Percentiles rank a stretch among this genome's conserved stretches.
phyloP scores from a whole-genome alignment of 2,797 vertebrate species.

The Garrulus glandarius region DNA sequence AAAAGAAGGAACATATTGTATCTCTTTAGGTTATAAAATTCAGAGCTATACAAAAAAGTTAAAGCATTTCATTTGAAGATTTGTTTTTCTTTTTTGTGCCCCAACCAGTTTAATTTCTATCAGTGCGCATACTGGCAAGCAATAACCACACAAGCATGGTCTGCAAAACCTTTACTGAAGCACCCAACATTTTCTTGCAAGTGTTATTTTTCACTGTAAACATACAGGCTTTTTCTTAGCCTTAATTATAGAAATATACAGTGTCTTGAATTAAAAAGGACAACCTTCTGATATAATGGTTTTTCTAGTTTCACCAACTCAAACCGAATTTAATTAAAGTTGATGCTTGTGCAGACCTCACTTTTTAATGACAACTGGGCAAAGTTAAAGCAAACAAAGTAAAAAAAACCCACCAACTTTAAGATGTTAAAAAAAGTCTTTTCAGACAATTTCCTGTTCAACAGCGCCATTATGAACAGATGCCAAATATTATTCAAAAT shows the following conservation, averaged over 20 bases:
- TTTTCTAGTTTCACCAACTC: background rate
- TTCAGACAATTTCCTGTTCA: background rate
- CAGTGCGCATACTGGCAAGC: background rate
- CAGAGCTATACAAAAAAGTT: background rate
- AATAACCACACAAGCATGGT: background rate
- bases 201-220: background rate
- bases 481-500: background rate
- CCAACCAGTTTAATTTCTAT: background rate
- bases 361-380: background rate
- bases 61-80: background rate
- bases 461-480: background rate
- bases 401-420: background rate
- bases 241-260: background rate
- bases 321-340: background rate
- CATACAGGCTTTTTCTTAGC: background rate
- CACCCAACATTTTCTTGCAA: background rate
- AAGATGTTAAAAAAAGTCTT: background rate
- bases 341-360: background rate
- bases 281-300: background rate
- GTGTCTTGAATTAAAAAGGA: background rate
- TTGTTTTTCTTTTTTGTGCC: background rate
- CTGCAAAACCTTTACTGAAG: background rate
- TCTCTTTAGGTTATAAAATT: background rate
- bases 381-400: background rate
- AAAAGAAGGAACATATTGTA: background rate